phyloP scores from a whole-genome alignment of 2,797 vertebrate genomes.

The Notoglanidium macrostoma region DNA sequence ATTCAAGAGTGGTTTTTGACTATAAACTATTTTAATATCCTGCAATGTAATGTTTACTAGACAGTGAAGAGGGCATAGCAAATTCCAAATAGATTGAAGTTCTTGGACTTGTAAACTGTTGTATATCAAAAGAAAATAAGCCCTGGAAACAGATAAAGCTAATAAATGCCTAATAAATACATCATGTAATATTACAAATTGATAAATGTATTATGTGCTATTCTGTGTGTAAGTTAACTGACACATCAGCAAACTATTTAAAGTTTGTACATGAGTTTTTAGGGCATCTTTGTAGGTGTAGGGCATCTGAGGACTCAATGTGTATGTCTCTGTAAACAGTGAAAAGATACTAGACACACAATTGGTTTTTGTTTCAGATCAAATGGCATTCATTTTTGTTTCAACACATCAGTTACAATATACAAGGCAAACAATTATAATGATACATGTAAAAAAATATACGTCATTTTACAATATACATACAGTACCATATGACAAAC shows the following conservation, averaged over 20 bases:
- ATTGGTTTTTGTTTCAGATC: conserved; percentile 25
- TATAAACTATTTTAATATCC: conserved; percentile 66
- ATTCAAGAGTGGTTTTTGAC: conserved; percentile 13
- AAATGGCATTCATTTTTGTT: conserved; percentile 66
- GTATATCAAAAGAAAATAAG: neutral
- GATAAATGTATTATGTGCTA: neutral
- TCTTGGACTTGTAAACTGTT: neutral
- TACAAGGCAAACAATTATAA: conserved; percentile 76
- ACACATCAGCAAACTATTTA: neutral
- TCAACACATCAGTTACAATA: conserved; percentile 70
- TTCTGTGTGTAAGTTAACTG: neutral
- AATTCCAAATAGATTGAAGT: neutral
- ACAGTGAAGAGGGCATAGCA: neutral
- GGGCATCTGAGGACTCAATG: neutral
- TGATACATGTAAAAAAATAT: conserved; percentile 81
- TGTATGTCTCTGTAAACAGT: neutral
- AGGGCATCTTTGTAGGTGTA: neutral
- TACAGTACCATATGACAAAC: conserved; percentile 76
- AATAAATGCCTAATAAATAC: neutral
- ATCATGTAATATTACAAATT: neutral
- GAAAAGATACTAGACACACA: conserved; percentile 3
- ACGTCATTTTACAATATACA: conserved; percentile 77
- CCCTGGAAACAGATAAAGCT: neutral
- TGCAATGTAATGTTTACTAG: neutral
- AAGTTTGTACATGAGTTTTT: neutral